Conservation (phyloP, 2,797 vertebrate genomes). For the Babyrousa celebensis region DNA sequence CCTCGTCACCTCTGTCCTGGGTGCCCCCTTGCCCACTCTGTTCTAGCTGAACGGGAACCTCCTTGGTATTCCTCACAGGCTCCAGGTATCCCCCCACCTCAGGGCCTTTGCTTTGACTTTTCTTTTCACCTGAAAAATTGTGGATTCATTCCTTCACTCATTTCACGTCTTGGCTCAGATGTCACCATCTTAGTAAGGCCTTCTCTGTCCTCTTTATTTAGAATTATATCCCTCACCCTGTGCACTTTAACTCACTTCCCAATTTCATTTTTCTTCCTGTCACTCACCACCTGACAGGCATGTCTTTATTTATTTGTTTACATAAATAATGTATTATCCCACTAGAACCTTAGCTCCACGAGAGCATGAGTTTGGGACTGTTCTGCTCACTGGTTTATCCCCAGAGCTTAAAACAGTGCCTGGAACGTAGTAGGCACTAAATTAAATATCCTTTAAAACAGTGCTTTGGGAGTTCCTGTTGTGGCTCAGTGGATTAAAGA, state of each 20-base stretch:
- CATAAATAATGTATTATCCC: not conserved
- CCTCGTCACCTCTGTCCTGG: not conserved
- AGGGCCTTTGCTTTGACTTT: not conserved
- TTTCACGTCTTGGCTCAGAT: constrained; percentile 4
- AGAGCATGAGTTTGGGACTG: not conserved
- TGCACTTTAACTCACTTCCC: not conserved
- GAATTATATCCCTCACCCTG: not conserved
- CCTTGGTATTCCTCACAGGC: not conserved
- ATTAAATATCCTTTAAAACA: not conserved
- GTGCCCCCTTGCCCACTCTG: not conserved
- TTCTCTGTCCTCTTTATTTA: not conserved
- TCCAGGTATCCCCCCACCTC: not conserved
- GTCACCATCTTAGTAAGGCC: not conserved
- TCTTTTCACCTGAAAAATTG: not conserved
- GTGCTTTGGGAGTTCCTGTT: too few species aligned
- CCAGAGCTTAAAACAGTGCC: constrained; percentile 5
- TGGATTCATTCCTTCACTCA: not conserved
- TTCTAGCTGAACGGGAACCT: not conserved
- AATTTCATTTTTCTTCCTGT: constrained; percentile 28
- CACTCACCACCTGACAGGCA: not conserved
- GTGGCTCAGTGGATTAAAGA: too few species aligned
- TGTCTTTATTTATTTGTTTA: constrained; percentile 5
- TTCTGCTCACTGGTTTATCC: not conserved
- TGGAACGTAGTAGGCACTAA: constrained; percentile 23
- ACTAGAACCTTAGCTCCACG: not conserved